These are phyloP conservation scores for Oryzias woworae DNA, from an alignment of 2,113 vertebrate species.

Conservation along the genomic window DNA sequence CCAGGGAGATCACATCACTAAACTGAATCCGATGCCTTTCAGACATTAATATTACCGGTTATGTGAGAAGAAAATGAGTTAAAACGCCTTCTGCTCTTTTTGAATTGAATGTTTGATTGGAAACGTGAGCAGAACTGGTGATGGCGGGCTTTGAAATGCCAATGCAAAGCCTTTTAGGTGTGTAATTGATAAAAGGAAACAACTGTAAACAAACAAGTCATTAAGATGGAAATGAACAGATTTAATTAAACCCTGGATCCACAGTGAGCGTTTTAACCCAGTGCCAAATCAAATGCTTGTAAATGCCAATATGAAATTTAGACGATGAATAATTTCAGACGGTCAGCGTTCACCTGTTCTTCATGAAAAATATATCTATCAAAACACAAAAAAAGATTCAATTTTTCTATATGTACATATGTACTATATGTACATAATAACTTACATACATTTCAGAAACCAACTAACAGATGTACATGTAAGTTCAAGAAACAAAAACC, in stretches of 20 bases:
- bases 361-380: too few species aligned
- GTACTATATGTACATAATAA: too few species aligned
- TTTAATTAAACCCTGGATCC: not conserved
- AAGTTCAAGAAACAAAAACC: too few species aligned
- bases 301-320: not conserved
- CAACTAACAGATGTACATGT: too few species aligned
- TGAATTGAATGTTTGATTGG: not conserved
- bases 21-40: not conserved
- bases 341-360: not conserved
- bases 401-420: too few species aligned
- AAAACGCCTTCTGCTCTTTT: not conserved
- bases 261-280: not conserved
- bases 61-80: not conserved
- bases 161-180: not conserved
- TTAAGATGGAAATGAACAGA: not conserved
- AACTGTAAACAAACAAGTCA: not conserved
- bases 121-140: not conserved
- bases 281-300: not conserved
- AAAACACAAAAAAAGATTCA: too few species aligned
- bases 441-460: too few species aligned
- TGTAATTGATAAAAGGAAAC: not conserved
- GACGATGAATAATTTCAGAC: not conserved
- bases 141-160: not conserved
- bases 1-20: not conserved
- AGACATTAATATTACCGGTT: not conserved